A percentile compares a stretch with the other conserved stretches of the same genome.
Conservation (phyloP, 2,797 vertebrate species). For the Gymnoscopelus braueri region DNA sequence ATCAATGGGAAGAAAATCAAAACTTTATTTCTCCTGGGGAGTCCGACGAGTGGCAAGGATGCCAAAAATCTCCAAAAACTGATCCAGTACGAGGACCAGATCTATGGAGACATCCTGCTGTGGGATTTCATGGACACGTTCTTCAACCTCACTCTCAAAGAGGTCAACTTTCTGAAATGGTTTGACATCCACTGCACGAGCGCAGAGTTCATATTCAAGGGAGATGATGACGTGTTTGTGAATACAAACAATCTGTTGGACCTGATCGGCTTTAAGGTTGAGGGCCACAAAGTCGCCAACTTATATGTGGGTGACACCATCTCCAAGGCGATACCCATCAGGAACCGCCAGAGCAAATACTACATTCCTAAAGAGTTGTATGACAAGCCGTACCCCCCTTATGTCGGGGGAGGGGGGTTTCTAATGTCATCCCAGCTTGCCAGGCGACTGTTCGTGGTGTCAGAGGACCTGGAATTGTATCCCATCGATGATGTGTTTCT, state of each 20-base stretch:
- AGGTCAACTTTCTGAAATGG: slow-evolving; percentile 88
- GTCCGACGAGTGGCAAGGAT: slow-evolving; percentile 79
- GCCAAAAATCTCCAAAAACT: slow-evolving; percentile 83
- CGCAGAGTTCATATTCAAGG: slow-evolving; percentile 86
- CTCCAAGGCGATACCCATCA: slow-evolving; percentile 83
- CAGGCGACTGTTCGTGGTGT: slow-evolving; percentile 70
- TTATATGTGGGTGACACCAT: slow-evolving; percentile 89
- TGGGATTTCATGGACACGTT: slow-evolving; percentile 91
- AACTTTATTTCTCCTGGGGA: slow-evolving; percentile 84
- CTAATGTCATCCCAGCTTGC: slow-evolving; percentile 81
- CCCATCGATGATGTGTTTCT: slow-evolving; percentile 92
- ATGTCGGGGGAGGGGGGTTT: slow-evolving; percentile 87
- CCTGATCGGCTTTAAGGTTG: slow-evolving; percentile 73
- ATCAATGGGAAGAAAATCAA: slow-evolving; percentile 70
- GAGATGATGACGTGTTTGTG: slow-evolving; percentile 89
- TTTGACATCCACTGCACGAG: slow-evolving; percentile 81
- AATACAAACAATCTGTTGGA: slow-evolving; percentile 86
- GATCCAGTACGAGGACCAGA: slow-evolving; percentile 82
- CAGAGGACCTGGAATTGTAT: slow-evolving; percentile 81
- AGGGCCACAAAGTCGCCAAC: slow-evolving; percentile 58
- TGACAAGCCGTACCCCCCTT: slow-evolving; percentile 84
- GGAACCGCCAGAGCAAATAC: slow-evolving; percentile 87
- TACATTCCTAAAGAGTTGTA: slow-evolving; percentile 85
- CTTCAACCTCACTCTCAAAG: slow-evolving; percentile 86
- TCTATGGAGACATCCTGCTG: slow-evolving; percentile 86